These are phyloP conservation scores for Heliconius ismenius DNA, from an alignment of 2,888 invertebrate genomes.

Conservation along the genomic window DNA sequence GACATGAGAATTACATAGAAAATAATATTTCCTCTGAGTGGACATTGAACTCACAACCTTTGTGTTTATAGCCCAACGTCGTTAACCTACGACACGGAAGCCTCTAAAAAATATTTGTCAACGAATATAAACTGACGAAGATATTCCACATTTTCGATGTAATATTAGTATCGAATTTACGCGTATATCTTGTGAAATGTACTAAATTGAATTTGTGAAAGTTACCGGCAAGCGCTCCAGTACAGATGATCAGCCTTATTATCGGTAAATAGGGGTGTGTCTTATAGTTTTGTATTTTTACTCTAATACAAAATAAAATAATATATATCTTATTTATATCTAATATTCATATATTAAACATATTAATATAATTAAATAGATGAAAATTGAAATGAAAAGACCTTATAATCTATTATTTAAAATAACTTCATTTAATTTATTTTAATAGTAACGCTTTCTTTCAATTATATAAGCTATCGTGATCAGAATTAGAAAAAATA, in stretches of 20 bases:
- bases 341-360: background rate
- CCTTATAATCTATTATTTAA: too few species aligned
- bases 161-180: conserved; percentile 4
- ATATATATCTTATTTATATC: background rate
- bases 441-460: background rate
- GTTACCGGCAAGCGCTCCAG: conserved; percentile 27
- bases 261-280: conserved; percentile 32
- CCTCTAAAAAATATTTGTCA: background rate
- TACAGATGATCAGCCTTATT: conserved; percentile 36
- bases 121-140: background rate
- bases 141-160: background rate
- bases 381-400: too few species aligned
- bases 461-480: background rate
- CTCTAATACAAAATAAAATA: background rate
- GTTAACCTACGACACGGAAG: background rate
- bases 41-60: background rate
- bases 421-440: too few species aligned
- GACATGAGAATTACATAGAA: background rate
- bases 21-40: background rate
- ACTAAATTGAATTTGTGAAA: conserved; percentile 33
- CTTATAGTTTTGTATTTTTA: background rate
- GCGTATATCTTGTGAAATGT: conserved; percentile 18
- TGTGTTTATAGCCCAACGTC: background rate
- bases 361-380: too few species aligned
- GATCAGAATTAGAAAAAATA: background rate